Percentiles rank a stretch among this genome's conserved stretches.
Evolutionary conservation across 1,140 invertebrate species (phyloP).

Genomic region (Archegozetes longisetosus): DNA sequence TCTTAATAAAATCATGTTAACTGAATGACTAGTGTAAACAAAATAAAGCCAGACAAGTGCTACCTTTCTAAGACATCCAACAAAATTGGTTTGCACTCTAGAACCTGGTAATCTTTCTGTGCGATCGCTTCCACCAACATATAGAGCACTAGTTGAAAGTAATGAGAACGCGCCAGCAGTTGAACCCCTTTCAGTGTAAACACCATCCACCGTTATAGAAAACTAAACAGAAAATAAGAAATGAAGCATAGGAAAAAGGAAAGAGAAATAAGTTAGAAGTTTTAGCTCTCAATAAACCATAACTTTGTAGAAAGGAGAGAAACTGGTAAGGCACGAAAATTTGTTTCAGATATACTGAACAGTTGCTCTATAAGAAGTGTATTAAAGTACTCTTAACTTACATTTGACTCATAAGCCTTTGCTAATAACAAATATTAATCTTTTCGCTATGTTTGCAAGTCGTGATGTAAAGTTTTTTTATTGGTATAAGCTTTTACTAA

Average conservation of each 20-base stretch:
- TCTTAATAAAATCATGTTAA: not conserved
- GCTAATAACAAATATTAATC: too few relatives aligned
- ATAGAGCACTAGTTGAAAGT: constrained; percentile 65
- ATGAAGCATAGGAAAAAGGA: not conserved
- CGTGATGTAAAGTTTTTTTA: too few relatives aligned
- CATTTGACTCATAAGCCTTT: too few relatives aligned
- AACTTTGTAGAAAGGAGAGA: not conserved
- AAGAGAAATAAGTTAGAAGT: constrained; percentile 1
- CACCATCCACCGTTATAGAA: constrained; percentile 73
- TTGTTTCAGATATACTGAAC: too few relatives aligned
- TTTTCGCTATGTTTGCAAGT: too few relatives aligned
- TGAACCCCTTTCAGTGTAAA: constrained; percentile 75
- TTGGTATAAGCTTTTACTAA: too few relatives aligned
- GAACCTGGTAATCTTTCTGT: constrained; percentile 34
- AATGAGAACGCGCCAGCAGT: constrained; percentile 79
- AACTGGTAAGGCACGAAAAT: too few relatives aligned
- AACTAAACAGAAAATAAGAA: constrained; percentile 42
- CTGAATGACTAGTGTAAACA: not conserved
- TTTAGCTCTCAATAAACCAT: not conserved
- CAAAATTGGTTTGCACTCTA: constrained; percentile 59
- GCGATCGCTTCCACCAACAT: constrained; percentile 75
- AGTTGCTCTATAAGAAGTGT: too few relatives aligned
- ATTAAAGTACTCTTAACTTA: too few relatives aligned
- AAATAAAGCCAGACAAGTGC: constrained; percentile 19
- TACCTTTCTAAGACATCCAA: constrained; percentile 88